Evolutionary conservation across 2,888 invertebrate species (phyloP).

Genomic region (Agrotis segetum): DNA sequence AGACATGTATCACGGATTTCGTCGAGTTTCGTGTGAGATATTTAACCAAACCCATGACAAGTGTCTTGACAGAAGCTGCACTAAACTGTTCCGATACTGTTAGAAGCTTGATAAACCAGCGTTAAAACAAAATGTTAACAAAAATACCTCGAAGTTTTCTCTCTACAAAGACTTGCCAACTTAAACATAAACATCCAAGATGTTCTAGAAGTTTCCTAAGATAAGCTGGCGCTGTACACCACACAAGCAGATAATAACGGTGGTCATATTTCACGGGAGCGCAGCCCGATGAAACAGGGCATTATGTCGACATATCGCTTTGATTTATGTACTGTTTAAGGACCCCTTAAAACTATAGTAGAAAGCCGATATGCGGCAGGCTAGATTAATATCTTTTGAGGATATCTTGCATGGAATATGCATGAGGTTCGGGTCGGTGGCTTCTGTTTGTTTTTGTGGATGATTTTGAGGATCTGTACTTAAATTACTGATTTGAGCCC

Average conservation of each 20-base stretch:
- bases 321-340: constrained; percentile 89
- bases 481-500: neutral
- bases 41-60: constrained; percentile 29
- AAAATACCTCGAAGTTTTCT: constrained; percentile 23
- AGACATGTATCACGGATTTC: constrained; percentile 31
- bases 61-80: constrained; percentile 1
- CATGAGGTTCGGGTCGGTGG: constrained; percentile 13
- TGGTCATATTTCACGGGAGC: constrained; percentile 84
- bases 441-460: neutral
- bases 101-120: constrained; percentile 6
- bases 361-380: constrained; percentile 75
- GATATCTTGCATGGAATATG: constrained; percentile 28
- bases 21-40: constrained; percentile 24
- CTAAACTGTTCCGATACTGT: neutral
- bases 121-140: constrained; percentile 26
- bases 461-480: neutral
- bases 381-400: constrained; percentile 34
- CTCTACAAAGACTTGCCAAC: constrained; percentile 40
- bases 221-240: constrained; percentile 54
- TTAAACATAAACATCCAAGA: constrained; percentile 58
- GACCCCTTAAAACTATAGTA: constrained; percentile 86
- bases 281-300: constrained; percentile 87
- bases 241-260: constrained; percentile 79
- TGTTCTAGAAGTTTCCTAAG: constrained; percentile 59
- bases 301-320: constrained; percentile 85